Evolutionary conservation across 2,113 vertebrate genomes (phyloP).

Genomic region (Thalassarche chlororhynchos): DNA sequence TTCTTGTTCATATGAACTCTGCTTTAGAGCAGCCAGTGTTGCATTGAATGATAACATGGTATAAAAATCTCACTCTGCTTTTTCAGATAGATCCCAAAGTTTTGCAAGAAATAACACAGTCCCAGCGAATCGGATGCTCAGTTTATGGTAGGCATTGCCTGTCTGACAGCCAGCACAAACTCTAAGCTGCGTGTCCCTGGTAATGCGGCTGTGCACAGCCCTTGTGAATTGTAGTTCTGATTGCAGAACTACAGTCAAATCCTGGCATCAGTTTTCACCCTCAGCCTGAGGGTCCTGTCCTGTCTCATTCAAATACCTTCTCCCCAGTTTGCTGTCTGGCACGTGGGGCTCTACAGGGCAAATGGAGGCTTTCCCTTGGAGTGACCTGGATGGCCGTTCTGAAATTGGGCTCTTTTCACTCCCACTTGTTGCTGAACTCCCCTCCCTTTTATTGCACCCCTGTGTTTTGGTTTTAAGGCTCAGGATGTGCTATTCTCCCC

Average conservation of each 20-base stretch:
- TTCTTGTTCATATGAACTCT: background rate
- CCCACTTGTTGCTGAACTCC: background rate
- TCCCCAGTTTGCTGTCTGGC: background rate
- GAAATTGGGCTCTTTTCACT: background rate
- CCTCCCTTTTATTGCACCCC: background rate
- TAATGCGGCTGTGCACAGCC: background rate
- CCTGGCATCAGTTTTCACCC: background rate
- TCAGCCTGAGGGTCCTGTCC: background rate
- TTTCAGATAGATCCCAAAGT: background rate
- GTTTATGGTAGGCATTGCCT: background rate
- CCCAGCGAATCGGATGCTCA: background rate
- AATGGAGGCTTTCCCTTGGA: background rate
- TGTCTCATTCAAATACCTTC: background rate
- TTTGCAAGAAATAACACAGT: background rate
- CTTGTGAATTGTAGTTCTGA: background rate
- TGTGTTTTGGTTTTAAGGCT: background rate
- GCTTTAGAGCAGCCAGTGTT: background rate
- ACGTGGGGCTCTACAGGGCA: rapidly evolving
- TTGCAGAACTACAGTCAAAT: background rate
- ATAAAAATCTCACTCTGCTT: background rate
- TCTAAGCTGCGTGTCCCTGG: background rate
- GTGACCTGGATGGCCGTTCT: background rate
- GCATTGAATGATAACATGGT: background rate
- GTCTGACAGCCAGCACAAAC: background rate
- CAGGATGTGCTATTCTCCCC: background rate